These are phyloP conservation scores for Linepithema humile DNA, from an alignment of 1,140 invertebrate genomes.

Conservation along the genomic window DNA sequence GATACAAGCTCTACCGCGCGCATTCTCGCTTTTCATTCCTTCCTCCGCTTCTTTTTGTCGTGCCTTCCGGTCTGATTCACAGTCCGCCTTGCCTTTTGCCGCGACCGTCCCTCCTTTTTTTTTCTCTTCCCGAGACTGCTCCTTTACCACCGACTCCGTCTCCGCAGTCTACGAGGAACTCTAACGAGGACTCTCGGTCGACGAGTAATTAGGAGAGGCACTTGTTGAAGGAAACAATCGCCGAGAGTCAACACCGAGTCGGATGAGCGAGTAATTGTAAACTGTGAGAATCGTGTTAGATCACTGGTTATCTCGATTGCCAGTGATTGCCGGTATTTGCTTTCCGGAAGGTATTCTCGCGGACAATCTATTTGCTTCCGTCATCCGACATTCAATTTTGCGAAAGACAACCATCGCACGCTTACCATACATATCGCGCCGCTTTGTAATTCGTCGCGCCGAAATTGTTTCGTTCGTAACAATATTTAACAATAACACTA, in stretches of 20 bases:
- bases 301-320: conserved; percentile 50
- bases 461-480: neutral
- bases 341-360: conserved; percentile 35
- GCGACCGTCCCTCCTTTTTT: neutral
- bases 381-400: conserved; percentile 46
- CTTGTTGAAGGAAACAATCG: conserved; percentile 72
- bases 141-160: conserved; percentile 57
- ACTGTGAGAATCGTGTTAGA: conserved; percentile 60
- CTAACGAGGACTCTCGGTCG: conserved; percentile 54
- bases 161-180: conserved; percentile 48
- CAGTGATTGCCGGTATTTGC: conserved; percentile 51
- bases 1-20: conserved; percentile 30
- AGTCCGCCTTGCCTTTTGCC: neutral
- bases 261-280: conserved; percentile 65
- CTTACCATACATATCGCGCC: neutral
- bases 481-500: conserved; percentile 12
- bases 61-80: conserved; percentile 64
- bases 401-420: conserved; percentile 2
- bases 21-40: conserved; percentile 53
- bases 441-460: neutral
- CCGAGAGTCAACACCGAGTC: conserved; percentile 61
- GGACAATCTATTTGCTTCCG: conserved; percentile 49
- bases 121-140: conserved; percentile 63
- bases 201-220: conserved; percentile 70
- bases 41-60: conserved; percentile 35